A percentile compares a stretch with the other conserved stretches of the same genome.
These are phyloP conservation scores for Hirtodrosophila alboralis DNA, from an alignment of 2,888 invertebrate species.

Conservation along the genomic window DNA sequence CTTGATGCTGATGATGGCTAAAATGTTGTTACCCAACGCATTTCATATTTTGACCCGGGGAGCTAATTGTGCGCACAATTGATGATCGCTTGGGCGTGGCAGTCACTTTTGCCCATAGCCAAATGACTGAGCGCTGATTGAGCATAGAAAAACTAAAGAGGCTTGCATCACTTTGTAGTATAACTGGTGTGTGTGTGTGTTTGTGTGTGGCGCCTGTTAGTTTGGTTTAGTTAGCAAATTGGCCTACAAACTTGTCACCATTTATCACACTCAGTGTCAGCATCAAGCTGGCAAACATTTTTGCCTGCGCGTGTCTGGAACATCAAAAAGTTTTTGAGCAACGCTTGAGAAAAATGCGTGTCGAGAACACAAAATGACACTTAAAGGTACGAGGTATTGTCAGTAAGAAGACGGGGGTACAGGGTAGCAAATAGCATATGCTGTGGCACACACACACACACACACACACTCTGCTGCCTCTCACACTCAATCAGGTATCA, in stretches of 20 bases:
- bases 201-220: slow-evolving; percentile 54
- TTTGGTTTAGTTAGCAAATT: slow-evolving; percentile 73
- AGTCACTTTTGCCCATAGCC: slow-evolving; percentile 45
- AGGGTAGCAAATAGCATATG: slow-evolving; percentile 42
- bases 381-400: slow-evolving; percentile 63
- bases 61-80: slow-evolving; percentile 72
- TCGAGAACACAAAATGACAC: slow-evolving; percentile 79
- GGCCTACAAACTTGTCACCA: slow-evolving; percentile 80
- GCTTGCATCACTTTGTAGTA: slow-evolving; percentile 16
- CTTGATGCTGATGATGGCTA: slow-evolving; percentile 42
- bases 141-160: slow-evolving; percentile 26
- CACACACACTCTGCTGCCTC: slow-evolving; percentile 22
- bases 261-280: slow-evolving; percentile 79
- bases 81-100: slow-evolving; percentile 59
- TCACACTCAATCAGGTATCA: slow-evolving; percentile 74
- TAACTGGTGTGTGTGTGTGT: slow-evolving; percentile 5
- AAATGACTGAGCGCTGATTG: slow-evolving; percentile 50
- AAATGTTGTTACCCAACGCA: slow-evolving; percentile 53
- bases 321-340: slow-evolving; percentile 60
- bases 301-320: slow-evolving; percentile 40
- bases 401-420: neutral
- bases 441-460: slow-evolving; percentile 26
- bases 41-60: slow-evolving; percentile 55
- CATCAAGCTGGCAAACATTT: slow-evolving; percentile 45
- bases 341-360: slow-evolving; percentile 72